Percentiles rank a stretch among this genome's conserved stretches.
Evolutionary conservation across 2,797 vertebrate genomes (phyloP).

Genomic region (Lithobates sylvaticus): DNA sequence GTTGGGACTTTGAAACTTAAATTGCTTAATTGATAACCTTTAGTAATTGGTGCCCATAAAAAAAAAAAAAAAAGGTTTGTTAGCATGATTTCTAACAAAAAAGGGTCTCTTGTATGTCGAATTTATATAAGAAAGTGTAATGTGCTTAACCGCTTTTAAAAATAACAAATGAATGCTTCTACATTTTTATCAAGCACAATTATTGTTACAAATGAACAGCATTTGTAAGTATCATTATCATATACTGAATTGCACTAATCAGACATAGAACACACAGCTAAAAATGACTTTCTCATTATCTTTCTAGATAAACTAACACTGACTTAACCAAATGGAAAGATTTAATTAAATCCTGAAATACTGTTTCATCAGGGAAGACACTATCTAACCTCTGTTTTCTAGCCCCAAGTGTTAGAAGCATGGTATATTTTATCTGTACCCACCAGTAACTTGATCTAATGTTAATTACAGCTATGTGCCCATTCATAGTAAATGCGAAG

Average conservation of each 20-base stretch:
- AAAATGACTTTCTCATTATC: slow-evolving; percentile 32
- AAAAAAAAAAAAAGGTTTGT: neutral
- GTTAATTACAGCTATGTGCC: neutral
- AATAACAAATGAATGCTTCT: neutral
- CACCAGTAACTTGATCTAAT: slow-evolving; percentile 5
- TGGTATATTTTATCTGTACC: slow-evolving; percentile 22
- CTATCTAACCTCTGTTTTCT: slow-evolving; percentile 19
- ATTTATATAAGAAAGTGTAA: slow-evolving; percentile 1
- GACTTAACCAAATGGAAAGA: slow-evolving; percentile 33
- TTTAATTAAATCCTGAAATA: slow-evolving; percentile 28
- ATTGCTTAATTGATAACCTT: neutral
- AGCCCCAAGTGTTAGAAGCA: neutral
- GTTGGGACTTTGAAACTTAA: neutral
- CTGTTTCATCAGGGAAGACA: neutral
- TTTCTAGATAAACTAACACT: slow-evolving; percentile 13
- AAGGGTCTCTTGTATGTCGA: neutral
- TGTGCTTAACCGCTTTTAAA: neutral
- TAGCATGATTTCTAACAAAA: neutral
- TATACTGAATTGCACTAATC: slow-evolving; percentile 21
- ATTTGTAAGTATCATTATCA: neutral
- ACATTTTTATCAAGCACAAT: neutral
- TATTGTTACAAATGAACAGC: slow-evolving; percentile 11
- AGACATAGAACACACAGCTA: slow-evolving; percentile 17
- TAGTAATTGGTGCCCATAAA: neutral
- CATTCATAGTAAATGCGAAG: neutral